Conservation (phyloP, 2,797 vertebrate genomes). For the Eremophila alpestris region DNA sequence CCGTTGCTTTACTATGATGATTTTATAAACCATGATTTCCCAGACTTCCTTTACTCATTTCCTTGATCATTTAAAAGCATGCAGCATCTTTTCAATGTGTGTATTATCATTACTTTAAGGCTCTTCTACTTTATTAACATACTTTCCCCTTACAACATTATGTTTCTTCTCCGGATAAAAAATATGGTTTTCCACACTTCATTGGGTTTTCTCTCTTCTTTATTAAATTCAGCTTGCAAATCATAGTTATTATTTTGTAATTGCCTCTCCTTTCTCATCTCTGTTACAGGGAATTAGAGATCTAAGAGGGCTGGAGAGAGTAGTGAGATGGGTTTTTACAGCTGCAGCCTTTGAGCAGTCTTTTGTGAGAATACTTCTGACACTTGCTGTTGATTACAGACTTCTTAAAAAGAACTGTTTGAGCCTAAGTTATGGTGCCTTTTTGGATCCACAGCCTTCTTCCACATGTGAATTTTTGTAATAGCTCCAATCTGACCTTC, state of each 20-base stretch:
- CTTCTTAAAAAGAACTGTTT: constrained; percentile 22
- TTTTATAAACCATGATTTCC: not conserved
- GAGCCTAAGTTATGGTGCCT: constrained; percentile 55
- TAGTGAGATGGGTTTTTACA: not conserved
- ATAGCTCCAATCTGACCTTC: constrained; percentile 58
- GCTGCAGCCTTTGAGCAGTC: not conserved
- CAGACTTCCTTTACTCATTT: not conserved
- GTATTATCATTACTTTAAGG: not conserved
- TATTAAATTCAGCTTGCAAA: not conserved
- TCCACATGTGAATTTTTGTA: constrained; percentile 65
- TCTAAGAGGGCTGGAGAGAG: not conserved
- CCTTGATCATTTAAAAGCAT: not conserved
- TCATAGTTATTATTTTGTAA: not conserved
- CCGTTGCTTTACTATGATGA: not conserved
- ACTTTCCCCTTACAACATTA: not conserved
- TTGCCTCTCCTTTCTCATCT: not conserved
- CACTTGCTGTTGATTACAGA: constrained; percentile 6
- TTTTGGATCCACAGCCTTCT: constrained; percentile 56
- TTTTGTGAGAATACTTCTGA: constrained; percentile 6
- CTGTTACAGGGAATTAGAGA: not conserved
- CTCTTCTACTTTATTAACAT: not conserved
- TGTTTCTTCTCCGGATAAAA: not conserved
- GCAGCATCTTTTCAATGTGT: not conserved
- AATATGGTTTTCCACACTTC: not conserved
- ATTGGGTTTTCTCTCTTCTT: not conserved